phyloP scores from a whole-genome alignment of 2,888 invertebrate species.

The Stenurella melanura region DNA sequence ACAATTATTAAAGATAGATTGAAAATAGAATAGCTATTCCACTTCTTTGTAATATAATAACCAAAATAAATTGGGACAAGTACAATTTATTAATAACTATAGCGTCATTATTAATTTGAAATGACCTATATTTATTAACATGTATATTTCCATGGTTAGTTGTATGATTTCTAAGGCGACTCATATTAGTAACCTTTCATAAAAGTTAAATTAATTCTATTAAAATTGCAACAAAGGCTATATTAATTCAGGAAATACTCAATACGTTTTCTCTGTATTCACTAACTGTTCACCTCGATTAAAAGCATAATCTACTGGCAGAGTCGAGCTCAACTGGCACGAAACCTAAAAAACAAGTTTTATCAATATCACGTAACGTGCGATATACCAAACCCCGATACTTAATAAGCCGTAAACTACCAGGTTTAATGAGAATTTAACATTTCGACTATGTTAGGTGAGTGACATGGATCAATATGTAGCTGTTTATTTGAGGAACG shows the following conservation, averaged over 20 bases:
- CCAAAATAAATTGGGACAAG: neutral
- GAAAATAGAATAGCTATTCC: neutral
- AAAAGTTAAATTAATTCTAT: slow-evolving; percentile 19
- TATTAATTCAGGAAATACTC: slow-evolving; percentile 17
- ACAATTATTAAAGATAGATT: no score
- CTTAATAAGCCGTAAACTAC: slow-evolving; percentile 36
- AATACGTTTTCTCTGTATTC: slow-evolving; percentile 2
- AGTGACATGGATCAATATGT: slow-evolving; percentile 40
- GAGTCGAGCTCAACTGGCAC: slow-evolving; percentile 20
- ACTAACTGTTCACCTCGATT: neutral
- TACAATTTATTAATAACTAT: neutral
- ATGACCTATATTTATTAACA: neutral
- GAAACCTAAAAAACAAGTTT: slow-evolving; percentile 13
- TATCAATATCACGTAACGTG: slow-evolving; percentile 24
- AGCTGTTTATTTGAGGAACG: slow-evolving; percentile 41
- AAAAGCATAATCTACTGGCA: slow-evolving; percentile 9
- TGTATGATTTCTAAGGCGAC: slow-evolving; percentile 17
- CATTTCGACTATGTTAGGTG: slow-evolving; percentile 39
- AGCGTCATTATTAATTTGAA: neutral
- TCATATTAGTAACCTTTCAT: slow-evolving; percentile 5
- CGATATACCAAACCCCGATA: neutral
- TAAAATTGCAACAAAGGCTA: slow-evolving; percentile 5
- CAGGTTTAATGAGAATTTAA: slow-evolving; percentile 40
- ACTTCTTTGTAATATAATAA: neutral
- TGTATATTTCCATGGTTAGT: neutral